phyloP scores from a whole-genome alignment of 2,113 vertebrate species.

The Psephotus haematonotus region DNA sequence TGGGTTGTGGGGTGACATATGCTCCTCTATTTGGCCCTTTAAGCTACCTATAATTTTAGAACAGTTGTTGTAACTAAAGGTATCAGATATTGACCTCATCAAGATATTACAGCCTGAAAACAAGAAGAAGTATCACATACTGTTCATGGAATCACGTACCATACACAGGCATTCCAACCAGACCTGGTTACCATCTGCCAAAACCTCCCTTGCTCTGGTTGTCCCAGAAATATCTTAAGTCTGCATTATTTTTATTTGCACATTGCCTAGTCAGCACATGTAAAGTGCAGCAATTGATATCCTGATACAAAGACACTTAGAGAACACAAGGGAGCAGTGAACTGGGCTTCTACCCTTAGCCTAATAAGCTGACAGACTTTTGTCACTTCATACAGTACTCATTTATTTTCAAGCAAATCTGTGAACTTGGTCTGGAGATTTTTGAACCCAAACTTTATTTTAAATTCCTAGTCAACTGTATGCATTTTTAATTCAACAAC shows the following conservation, averaged over 20 bases:
- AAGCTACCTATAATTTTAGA: background rate
- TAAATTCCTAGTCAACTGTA: background rate
- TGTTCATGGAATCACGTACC: background rate
- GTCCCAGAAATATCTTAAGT: background rate
- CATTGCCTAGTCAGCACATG: background rate
- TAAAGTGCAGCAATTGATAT: background rate
- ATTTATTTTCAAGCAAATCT: background rate
- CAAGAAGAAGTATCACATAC: background rate
- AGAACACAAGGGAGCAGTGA: background rate
- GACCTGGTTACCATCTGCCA: background rate
- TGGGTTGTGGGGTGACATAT: background rate
- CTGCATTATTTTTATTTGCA: background rate
- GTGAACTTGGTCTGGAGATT: background rate
- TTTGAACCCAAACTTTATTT: background rate
- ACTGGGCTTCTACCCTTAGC: background rate
- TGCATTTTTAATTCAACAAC: background rate
- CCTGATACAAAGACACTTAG: background rate
- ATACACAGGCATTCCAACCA: background rate
- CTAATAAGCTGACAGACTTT: background rate
- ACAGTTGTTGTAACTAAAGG: background rate
- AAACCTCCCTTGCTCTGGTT: background rate
- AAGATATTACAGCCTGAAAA: background rate
- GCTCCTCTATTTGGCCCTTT: background rate
- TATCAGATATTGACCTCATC: background rate
- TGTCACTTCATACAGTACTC: background rate